Base-by-base conservation (phyloP, 2,113 vertebrate genomes). In the Caloenas nicobarica region DNA sequence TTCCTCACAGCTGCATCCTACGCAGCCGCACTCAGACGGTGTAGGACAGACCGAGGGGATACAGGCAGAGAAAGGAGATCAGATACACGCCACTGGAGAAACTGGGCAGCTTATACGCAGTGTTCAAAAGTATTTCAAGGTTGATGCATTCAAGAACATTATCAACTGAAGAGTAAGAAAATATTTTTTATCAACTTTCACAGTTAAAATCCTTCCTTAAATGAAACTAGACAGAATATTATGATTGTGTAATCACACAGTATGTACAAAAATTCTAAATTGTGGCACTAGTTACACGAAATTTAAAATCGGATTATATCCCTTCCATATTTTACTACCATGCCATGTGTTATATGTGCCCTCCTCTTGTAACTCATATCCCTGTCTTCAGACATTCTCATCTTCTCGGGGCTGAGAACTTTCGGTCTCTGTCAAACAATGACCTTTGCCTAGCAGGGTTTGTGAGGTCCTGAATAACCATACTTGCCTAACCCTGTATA, bases 1-100 rank as follows among this genome's bases (percentile, higher is more conserved):
- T 33, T 78, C 79, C 68, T 78, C 56, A 56, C 82, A 79, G 83
- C 83, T 88, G 72, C 61, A 83, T 88, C 88, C 66, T 53, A 88
- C 5, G 0, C 51, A 60, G 26, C 31, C 46, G 23, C 1, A 2
- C n/a, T 60, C 62, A 26, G 14, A 24, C 10, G 54, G 13, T 5
- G 36, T 4, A 34, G 72, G 48, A 44, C 57, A 31, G 42, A 42
- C 79, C 57, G 61, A 58, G 13, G 36, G 15, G 44, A 54, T 48
- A 23, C 31, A 53, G 51, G n/a, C 57, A 60, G 38, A 71, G 57
- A 34, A 48, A 25, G 28, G 33, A 7, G 7, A 7, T 22, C 1
- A 2, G 42, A 31, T 19, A 42, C 25, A 71, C 46, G 50, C 23
- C 46, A 70, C n/a, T 23, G 48, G 8, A 21, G 29, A 54, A 53